Evolutionary conservation across 2,113 vertebrate genomes (phyloP), one percentile per base, ranked within the genome.

Genomic region (Dromaius novaehollandiae): DNA sequence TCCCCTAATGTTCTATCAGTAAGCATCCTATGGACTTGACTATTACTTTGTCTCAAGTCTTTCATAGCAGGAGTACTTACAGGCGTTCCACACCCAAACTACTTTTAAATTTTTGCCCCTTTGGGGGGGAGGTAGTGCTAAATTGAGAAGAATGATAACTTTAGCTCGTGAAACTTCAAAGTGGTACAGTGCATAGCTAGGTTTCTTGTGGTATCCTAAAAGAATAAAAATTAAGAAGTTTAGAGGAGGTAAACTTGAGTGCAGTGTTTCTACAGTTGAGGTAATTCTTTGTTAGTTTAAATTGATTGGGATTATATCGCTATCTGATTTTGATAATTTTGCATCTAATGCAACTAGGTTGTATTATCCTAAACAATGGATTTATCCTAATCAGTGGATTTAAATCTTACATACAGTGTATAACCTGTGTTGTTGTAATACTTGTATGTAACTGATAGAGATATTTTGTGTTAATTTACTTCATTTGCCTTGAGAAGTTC

Each of bases 391-490:
- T 88, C 64, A 56, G 4, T 89, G 38, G 44, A 50, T 88, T 53
- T 83, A 74, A 58, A 83, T 93, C 36, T 81, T 90, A 46, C 66
- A 55, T 88, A 32, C 44, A 40, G 30, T 65, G 44, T 3, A 0
- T 81, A 81, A 63, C 60, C 79, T 90, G 34, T 46, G 30, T 81
- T 74, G 32, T 81, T 77, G 32, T 64, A 70, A 28, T 65, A 51
- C 66, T 91, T 70, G 30, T 26, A 68, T 2, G 2, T 85, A 88
- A 80, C 78, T 48, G 48, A 42, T 73, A 56, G 53, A 86, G 64
- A 38, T 58, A 34, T 86, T 96, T 87, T 88, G 38, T 93, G 56
- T 87, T 89, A 87, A 32, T 92, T 91, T 86, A 83, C 64, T 81
- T 92, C 40, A 66, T 93, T 95, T 88, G 32, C 85, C 40, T 88